Conservation (phyloP, 2,888 invertebrate genomes). For the Hymenopus coronatus region DNA sequence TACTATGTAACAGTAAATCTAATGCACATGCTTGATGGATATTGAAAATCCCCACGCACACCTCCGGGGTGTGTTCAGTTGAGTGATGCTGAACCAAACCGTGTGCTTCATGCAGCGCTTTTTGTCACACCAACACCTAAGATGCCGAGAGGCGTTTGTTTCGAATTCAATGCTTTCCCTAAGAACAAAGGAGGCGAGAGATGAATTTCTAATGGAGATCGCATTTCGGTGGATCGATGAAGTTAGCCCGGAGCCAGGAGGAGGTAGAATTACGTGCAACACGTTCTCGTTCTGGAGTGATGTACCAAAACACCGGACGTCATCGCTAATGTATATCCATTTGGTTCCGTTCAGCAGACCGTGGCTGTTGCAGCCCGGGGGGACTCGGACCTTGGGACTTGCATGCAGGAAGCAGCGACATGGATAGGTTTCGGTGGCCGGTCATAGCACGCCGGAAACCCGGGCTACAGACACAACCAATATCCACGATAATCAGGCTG, state of each 20-base stretch:
- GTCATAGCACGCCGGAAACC: too few species aligned
- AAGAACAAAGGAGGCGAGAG: background rate
- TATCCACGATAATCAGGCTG: too few species aligned
- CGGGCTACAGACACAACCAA: too few species aligned
- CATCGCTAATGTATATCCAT: background rate
- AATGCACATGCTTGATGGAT: too few species aligned
- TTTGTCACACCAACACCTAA: too few species aligned
- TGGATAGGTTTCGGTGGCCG: background rate
- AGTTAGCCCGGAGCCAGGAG: background rate
- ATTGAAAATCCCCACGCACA: too few species aligned
- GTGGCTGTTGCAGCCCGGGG: background rate
- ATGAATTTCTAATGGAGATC: background rate
- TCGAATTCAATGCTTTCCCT: background rate
- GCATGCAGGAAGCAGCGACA: background rate
- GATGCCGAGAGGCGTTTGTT: background rate
- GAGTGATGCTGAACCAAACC: too few species aligned
- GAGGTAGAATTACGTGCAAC: background rate
- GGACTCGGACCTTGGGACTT: background rate
- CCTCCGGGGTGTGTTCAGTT: too few species aligned
- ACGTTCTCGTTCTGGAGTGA: background rate
- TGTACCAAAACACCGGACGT: background rate
- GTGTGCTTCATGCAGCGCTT: too few species aligned
- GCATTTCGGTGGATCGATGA: background rate
- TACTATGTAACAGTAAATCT: too few species aligned
- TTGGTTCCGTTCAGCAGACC: background rate